Evolutionary conservation across 1,140 invertebrate genomes (phyloP).

Genomic region (Goniozus legneri): DNA sequence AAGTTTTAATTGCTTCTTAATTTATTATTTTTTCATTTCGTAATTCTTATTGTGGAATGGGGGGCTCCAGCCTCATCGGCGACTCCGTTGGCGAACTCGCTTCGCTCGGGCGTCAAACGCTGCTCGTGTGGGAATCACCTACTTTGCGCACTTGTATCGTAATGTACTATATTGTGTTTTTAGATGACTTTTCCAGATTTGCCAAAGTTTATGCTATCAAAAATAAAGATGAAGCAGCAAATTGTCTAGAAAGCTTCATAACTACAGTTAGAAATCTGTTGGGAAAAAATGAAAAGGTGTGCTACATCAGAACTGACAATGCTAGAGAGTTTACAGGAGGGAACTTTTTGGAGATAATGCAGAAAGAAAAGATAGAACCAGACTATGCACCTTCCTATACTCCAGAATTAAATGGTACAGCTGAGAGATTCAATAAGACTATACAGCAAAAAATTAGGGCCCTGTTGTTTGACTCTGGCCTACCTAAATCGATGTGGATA

Average conservation of each 20-base stretch:
- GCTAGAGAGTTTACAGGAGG: slow-evolving; percentile 6
- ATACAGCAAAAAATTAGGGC: slow-evolving; percentile 26
- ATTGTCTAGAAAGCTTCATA: slow-evolving; percentile 6
- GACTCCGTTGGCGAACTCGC: background rate
- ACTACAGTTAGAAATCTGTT: slow-evolving; percentile 1
- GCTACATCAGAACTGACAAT: slow-evolving; percentile 6
- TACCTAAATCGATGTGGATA: slow-evolving; percentile 33
- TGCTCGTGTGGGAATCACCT: too few relatives aligned
- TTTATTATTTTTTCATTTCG: too few relatives aligned
- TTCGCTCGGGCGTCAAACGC: too few relatives aligned
- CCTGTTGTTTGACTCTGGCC: slow-evolving; percentile 29
- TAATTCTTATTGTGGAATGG: too few relatives aligned
- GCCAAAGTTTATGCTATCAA: slow-evolving; percentile 6
- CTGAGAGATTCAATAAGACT: slow-evolving; percentile 38
- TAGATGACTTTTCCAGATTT: slow-evolving; percentile 6
- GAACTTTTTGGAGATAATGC: background rate
- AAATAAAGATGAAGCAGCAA: slow-evolving; percentile 3
- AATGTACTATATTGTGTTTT: background rate
- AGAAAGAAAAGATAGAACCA: slow-evolving; percentile 4
- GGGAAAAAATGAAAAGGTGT: slow-evolving; percentile 4
- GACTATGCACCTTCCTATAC: slow-evolving; percentile 8
- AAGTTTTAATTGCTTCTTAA: too few relatives aligned
- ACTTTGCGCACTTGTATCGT: too few relatives aligned
- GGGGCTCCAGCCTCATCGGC: too few relatives aligned
- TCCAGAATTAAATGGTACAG: slow-evolving; percentile 32